Percentiles rank a stretch among this genome's conserved stretches.
Evolutionary conservation across 2,797 vertebrate species (phyloP).

Genomic region (Artibeus lituratus): DNA sequence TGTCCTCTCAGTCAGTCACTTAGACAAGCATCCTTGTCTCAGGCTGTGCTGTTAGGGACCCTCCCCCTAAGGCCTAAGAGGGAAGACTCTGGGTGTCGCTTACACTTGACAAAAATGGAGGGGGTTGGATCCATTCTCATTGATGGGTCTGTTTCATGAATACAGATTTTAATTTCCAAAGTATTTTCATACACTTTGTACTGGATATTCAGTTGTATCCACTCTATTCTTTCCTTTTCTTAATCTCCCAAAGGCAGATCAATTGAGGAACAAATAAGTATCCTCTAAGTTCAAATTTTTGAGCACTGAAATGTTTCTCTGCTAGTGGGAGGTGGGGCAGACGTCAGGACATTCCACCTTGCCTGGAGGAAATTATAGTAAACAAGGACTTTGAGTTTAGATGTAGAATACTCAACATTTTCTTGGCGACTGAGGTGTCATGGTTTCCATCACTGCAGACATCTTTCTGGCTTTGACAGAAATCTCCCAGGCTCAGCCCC

Average conservation of each 20-base stretch:
- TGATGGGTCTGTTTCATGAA: background rate
- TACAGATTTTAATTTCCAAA: background rate
- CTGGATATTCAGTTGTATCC: background rate
- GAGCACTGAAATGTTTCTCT: background rate
- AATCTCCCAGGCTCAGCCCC: background rate
- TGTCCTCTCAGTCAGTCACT: background rate
- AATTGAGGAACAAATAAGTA: background rate
- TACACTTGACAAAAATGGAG: background rate
- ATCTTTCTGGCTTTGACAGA: background rate
- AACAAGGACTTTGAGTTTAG: background rate
- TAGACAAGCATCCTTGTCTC: background rate
- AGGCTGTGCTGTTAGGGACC: background rate
- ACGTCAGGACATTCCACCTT: background rate
- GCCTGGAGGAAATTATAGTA: background rate
- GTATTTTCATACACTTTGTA: background rate
- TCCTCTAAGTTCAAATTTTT: background rate
- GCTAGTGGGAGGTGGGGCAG: background rate
- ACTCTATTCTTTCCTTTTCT: background rate
- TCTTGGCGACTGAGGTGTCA: background rate
- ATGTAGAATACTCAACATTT: background rate
- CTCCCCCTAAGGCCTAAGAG: background rate
- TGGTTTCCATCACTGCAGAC: background rate
- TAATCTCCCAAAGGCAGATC: background rate
- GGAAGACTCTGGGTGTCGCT: background rate
- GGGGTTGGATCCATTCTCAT: background rate